Conservation (phyloP, 2,113 vertebrate species). For the Ia io region DNA sequence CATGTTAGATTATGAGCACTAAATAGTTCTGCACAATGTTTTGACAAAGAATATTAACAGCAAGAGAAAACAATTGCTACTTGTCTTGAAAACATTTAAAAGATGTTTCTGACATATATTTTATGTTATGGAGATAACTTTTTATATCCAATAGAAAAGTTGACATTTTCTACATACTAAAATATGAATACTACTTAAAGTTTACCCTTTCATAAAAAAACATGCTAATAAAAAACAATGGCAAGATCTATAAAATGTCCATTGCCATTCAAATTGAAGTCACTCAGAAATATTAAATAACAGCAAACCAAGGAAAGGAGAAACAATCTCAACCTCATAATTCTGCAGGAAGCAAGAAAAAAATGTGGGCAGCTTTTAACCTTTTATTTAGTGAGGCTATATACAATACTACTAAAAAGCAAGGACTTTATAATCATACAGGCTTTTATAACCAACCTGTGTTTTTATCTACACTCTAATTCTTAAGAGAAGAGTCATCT, state of each 20-base stretch:
- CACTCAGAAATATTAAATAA: slow-evolving; percentile 29
- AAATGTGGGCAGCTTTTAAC: not conserved
- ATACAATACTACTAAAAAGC: not conserved
- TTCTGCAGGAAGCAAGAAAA: not conserved
- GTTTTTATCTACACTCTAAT: not conserved
- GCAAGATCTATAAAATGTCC: not conserved
- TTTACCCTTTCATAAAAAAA: slow-evolving; percentile 19
- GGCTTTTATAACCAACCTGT: not conserved
- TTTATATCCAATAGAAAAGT: slow-evolving; percentile 37
- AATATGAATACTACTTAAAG: slow-evolving; percentile 38
- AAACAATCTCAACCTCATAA: not conserved
- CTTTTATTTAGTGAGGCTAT: not conserved
- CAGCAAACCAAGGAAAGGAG: not conserved
- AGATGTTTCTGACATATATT: not conserved
- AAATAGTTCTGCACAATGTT: not conserved
- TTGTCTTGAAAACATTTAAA: not conserved
- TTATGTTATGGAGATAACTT: slow-evolving; percentile 38
- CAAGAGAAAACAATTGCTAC: not conserved
- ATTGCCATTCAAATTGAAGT: not conserved
- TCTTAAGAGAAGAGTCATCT: not conserved
- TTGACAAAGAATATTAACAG: not conserved
- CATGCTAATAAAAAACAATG: slow-evolving; percentile 21
- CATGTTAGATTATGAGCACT: not conserved
- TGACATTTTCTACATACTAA: slow-evolving; percentile 8
- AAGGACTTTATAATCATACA: not conserved